These are phyloP conservation scores for Gerris buenoi DNA, from an alignment of 1,140 invertebrate genomes.

Conservation along the genomic window DNA sequence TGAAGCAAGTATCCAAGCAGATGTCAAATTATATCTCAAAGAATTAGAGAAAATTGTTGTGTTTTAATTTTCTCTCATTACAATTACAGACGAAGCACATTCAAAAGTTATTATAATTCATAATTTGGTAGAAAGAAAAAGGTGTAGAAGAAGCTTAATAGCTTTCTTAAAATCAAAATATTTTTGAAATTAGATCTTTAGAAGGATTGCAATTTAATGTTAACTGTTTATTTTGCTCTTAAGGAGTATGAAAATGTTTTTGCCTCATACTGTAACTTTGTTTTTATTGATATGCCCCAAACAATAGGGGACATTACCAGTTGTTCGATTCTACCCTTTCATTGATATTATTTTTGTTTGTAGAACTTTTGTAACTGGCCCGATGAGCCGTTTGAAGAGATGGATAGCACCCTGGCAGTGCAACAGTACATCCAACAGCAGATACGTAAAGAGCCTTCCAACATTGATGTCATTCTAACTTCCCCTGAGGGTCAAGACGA, in stretches of 20 bases:
- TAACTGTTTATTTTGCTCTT: not conserved
- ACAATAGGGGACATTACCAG: not conserved
- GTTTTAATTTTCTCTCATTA: too few species aligned
- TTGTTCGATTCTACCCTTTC: not conserved
- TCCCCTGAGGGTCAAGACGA: slow-evolving; percentile 96
- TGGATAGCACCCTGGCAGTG: slow-evolving; percentile 96
- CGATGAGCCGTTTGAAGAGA: slow-evolving; percentile 95
- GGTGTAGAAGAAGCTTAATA: too few species aligned
- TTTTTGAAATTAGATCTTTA: too few species aligned
- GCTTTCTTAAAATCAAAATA: too few species aligned
- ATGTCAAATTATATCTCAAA: too few species aligned
- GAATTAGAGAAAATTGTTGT: too few species aligned
- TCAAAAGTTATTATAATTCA: too few species aligned
- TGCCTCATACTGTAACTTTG: not conserved
- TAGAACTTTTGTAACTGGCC: slow-evolving; percentile 96
- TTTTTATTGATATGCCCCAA: not conserved
- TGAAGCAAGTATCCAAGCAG: too few species aligned
- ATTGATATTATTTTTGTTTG: slow-evolving; percentile 18
- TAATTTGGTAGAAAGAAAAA: too few species aligned
- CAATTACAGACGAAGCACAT: too few species aligned
- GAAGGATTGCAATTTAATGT: not conserved
- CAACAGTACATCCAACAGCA: slow-evolving; percentile 99
- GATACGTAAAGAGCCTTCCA: slow-evolving; percentile 79
- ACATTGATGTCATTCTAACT: slow-evolving; percentile 86
- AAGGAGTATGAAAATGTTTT: not conserved